Percentiles rank a stretch among this genome's conserved stretches.
Conservation (phyloP, 2,888 invertebrate species). For the Adineta ricciae region DNA sequence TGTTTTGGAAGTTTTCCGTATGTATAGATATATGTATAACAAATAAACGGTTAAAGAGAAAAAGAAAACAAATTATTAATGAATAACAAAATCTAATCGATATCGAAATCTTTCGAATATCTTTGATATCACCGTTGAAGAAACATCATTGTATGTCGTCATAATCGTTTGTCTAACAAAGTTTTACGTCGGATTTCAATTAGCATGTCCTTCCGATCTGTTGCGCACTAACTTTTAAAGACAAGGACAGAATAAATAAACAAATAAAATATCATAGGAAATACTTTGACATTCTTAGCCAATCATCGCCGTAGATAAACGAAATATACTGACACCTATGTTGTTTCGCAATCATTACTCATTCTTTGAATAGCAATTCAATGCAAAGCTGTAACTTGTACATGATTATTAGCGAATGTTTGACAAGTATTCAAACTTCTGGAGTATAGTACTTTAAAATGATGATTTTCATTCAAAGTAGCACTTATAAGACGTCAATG, state of each 20-base stretch:
- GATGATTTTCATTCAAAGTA: too few relatives aligned
- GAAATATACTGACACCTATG: not conserved
- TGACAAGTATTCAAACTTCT: too few relatives aligned
- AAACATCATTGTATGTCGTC: not conserved
- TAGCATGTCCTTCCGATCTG: not conserved
- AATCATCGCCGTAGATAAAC: not conserved
- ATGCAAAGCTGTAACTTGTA: too few relatives aligned
- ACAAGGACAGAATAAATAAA: slow-evolving; percentile 5
- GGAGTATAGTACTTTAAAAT: too few relatives aligned
- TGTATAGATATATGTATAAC: not conserved
- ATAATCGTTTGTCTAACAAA: not conserved
- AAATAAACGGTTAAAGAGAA: not conserved
- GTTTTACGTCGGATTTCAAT: not conserved
- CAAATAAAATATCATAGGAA: not conserved
- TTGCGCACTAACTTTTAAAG: not conserved
- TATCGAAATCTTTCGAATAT: not conserved
- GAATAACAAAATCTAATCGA: not conserved
- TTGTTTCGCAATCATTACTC: not conserved
- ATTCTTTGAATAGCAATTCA: too few relatives aligned
- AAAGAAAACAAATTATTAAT: not conserved
- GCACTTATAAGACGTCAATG: too few relatives aligned
- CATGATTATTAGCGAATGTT: too few relatives aligned
- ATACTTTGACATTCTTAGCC: not conserved
- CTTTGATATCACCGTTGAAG: not conserved
- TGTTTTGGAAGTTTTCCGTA: not conserved